phyloP scores from a whole-genome alignment of 1,140 invertebrate species.

The Aphelenchoides fujianensis region DNA sequence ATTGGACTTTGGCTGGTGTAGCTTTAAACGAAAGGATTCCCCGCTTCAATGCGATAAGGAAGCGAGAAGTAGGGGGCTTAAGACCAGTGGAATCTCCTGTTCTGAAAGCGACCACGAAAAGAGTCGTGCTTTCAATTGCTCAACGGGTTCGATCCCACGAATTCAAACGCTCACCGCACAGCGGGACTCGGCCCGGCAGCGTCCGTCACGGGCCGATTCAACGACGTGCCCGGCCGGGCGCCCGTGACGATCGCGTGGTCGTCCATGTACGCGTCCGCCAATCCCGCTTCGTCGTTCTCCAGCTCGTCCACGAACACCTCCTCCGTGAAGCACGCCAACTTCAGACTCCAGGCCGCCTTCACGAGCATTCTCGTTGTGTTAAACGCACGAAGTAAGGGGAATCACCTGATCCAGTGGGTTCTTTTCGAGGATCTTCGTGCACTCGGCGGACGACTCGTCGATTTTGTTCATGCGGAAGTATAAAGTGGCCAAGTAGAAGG shows the following conservation, averaged over 20 bases:
- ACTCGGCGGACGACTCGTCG: conserved; percentile 75
- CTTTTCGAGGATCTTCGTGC: conserved; percentile 75
- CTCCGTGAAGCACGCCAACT: conserved; percentile 82
- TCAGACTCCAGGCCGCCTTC: conserved; percentile 81
- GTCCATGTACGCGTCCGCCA: conserved; percentile 76
- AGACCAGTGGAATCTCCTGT: too few relatives aligned
- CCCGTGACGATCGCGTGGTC: conserved; percentile 80
- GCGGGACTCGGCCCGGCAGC: conserved; percentile 65
- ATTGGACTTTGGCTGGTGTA: too few relatives aligned
- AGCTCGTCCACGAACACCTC: conserved; percentile 86
- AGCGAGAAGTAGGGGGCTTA: too few relatives aligned
- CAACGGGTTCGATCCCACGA: too few relatives aligned
- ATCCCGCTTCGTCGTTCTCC: conserved; percentile 82
- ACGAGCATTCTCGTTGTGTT: too few relatives aligned
- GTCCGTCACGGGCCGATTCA: conserved; percentile 69
- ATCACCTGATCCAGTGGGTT: conserved; percentile 84
- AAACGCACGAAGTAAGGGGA: too few relatives aligned
- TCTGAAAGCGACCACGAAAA: too few relatives aligned
- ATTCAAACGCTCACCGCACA: conserved; percentile 64
- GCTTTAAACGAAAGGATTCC: too few relatives aligned
- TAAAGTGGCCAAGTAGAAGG: conserved; percentile 74
- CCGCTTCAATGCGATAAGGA: too few relatives aligned
- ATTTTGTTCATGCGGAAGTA: conserved; percentile 75
- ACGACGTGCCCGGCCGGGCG: conserved; percentile 81
- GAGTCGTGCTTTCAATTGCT: too few relatives aligned